Base-by-base conservation (phyloP, 2,888 invertebrate genomes). In the Clunio marinus region DNA sequence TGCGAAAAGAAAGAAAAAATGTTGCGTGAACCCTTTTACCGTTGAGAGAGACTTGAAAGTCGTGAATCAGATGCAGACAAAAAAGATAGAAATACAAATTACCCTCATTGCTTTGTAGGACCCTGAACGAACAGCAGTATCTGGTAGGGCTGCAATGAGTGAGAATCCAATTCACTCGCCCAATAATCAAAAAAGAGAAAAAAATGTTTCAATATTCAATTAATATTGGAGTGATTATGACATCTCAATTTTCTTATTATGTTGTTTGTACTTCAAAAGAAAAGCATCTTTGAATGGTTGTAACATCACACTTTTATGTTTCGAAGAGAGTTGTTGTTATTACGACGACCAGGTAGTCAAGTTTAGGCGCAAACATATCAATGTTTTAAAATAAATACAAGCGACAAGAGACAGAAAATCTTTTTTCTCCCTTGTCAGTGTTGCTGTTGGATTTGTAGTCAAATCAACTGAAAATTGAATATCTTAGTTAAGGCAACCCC, bases 131-230 rank as follows among this genome's bases (percentile, higher is more conserved):
- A 27, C 22, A 25, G 27, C 27, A n/a, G 57, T 22, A 4, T 32
- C 10, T 32, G 10, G 4, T 7, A 57, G 51, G 51, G 7, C 51
- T 51, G 20, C 17, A 51, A 51, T 7, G n/a, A n/a, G n/a, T n/a
- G n/a, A 27, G 57, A 15, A 7, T 22, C 22, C 27, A 27, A 7
- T n/a, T 41, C 15, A n/a, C 57, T 25, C 15, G 13, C 17, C 27
- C 27, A 57, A 57, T 20, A 57, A 57, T 27, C 57, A 24, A 24
- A 57, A 32, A 32, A 7, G 10, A 10, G 5, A 32, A 20, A 24
- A 46, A 62, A 65, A 66, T 66, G 66, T 66, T 66, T 66, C 66
- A 68, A 68, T 58, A 68, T 68, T 68, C 68, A 68, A 68, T 68
- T 68, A 68, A 68, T 68, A 68, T 68, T 17, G 24, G 45, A 57